Evolutionary conservation across 2,888 invertebrate genomes (phyloP), one percentile per base, ranked within the genome.

Genomic region (Lithophane leautieri): DNA sequence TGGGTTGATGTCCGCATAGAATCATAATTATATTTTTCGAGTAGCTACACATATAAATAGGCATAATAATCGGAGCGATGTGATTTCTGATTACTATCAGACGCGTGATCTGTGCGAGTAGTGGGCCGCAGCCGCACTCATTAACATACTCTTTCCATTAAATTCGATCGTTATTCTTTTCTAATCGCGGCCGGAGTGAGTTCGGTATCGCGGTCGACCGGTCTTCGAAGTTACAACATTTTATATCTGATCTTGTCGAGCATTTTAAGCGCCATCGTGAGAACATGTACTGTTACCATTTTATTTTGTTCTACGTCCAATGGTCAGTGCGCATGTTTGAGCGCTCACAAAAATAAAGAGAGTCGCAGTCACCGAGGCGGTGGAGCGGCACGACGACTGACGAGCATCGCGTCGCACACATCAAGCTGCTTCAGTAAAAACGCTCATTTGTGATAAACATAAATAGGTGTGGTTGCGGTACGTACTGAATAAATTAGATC

Each of bases 241-340:
- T 91, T 92, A 93, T 93, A 91, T 93, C 91, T 92, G 92, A 87
- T 89, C 89, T 82, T 91, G 91, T 91, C 90, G 90, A 90, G 86
- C 91, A 89, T 90, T 90, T 88, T 91, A 93, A 94, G 95, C 96
- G 95, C 96, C 96, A 91, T 91, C 96, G 96, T 96, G 96, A 94
- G 96, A 96, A 95, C 93, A 90, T 85, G 88, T 86, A 86, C 84
- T 86, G 86, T 86, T 82, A 91, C 90, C 92, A 91, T 85, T 89
- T 83, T 90, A 90, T 88, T 85, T 86, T 91, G 92, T 90, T 81
- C 89, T 81, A 88, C 70, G 86, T 78, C 70, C 62, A 83, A 82
- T 79, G 75, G 82, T 81, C 65, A 60, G 75, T 78, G 74, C 81
- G 89, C 86, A 88, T 70, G 86, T 82, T 86, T 88, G 77, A 80